phyloP scores from a whole-genome alignment of 1,140 invertebrate species.

The Gonatopus flavifemur region DNA sequence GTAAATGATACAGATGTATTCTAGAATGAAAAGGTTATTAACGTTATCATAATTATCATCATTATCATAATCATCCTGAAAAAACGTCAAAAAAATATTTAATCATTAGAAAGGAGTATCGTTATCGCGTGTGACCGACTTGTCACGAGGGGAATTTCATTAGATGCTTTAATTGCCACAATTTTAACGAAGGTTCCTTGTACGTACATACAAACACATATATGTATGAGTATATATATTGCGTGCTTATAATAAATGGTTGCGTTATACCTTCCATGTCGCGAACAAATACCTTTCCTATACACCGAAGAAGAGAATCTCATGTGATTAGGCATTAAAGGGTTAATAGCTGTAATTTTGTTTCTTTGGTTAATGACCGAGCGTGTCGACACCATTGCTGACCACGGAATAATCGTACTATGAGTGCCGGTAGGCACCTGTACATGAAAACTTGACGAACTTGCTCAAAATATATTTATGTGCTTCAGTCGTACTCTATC shows the following conservation, averaged over 20 bases:
- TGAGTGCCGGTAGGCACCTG: no score
- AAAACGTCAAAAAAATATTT: no score
- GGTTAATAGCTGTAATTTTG: conserved; percentile 28
- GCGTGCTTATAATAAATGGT: conserved; percentile 26
- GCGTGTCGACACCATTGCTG: conserved; percentile 8
- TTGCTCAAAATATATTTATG: no score
- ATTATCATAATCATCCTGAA: no score
- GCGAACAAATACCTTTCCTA: conserved; percentile 18
- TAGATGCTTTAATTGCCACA: conserved; percentile 25
- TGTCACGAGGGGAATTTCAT: conserved; percentile 14
- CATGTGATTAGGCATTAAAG: conserved; percentile 23
- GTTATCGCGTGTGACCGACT: conserved; percentile 16
- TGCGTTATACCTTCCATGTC: conserved; percentile 16
- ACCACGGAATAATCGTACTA: conserved; percentile 5
- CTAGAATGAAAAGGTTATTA: no score
- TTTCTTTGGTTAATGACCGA: conserved; percentile 17
- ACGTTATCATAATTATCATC: no score
- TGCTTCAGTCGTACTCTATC: no score
- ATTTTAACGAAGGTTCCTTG: conserved; percentile 26
- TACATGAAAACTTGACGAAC: no score
- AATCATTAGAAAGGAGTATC: no score
- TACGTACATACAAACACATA: no score
- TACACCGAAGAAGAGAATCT: conserved; percentile 12
- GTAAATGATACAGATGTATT: no score
- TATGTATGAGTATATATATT: no score